Evolutionary conservation across 2,888 invertebrate genomes (phyloP).

Genomic region (Thysanoteuthis rhombus): DNA sequence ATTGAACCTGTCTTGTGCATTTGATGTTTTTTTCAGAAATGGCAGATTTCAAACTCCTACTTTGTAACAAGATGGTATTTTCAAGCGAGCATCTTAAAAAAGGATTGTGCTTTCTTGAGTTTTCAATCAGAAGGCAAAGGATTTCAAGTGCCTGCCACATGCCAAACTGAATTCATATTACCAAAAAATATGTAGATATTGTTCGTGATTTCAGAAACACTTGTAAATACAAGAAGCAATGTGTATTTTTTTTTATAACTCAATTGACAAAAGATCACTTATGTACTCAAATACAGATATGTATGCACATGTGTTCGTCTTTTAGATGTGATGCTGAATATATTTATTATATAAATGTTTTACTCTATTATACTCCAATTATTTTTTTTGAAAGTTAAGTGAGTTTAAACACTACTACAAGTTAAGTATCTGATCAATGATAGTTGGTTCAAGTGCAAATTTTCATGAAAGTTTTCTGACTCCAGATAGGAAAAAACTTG

Average conservation of each 20-base stretch:
- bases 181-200: constrained; percentile 12
- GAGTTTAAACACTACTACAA: background rate
- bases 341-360: background rate
- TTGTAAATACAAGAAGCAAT: background rate
- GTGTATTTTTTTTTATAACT: background rate
- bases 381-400: background rate
- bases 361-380: background rate
- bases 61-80: background rate
- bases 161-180: background rate
- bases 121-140: background rate
- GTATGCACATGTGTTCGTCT: too few species aligned
- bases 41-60: background rate
- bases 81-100: background rate
- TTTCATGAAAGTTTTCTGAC: background rate
- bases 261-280: background rate
- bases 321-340: too few species aligned
- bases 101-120: background rate
- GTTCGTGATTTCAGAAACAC: background rate
- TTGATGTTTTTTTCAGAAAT: background rate
- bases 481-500: too few species aligned
- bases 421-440: background rate
- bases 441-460: background rate
- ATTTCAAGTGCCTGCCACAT: constrained; percentile 12
- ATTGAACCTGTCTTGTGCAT: background rate
- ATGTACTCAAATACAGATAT: background rate